phyloP scores from a whole-genome alignment of 2,113 vertebrate genomes.

The Semnornis frantzii region DNA sequence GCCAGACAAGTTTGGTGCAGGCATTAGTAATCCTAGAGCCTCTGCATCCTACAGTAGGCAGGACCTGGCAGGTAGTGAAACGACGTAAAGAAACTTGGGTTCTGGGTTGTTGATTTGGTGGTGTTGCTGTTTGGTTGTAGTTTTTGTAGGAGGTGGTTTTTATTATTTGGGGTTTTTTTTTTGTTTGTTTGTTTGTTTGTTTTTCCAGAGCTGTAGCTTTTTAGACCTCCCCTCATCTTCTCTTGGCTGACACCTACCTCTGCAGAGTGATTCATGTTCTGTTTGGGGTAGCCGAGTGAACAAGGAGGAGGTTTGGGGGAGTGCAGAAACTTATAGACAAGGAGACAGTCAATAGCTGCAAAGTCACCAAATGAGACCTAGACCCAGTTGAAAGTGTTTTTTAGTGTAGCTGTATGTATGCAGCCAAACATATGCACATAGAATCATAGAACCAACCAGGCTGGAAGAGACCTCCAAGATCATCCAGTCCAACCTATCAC shows the following conservation, averaged over 20 bases:
- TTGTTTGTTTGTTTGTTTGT: not conserved
- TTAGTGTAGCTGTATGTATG: not conserved
- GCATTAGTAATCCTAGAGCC: conserved; percentile 52
- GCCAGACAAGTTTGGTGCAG: not conserved
- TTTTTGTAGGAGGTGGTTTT: too few species aligned
- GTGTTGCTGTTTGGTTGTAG: too few species aligned
- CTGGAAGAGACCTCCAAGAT: too few species aligned
- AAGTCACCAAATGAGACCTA: not conserved
- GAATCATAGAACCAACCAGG: too few species aligned
- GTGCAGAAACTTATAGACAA: not conserved
- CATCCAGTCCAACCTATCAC: too few species aligned
- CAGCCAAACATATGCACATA: not conserved
- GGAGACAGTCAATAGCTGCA: not conserved
- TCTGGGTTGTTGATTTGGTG: too few species aligned
- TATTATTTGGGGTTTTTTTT: too few species aligned
- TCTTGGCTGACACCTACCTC: not conserved
- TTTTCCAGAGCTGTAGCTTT: not conserved
- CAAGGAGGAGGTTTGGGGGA: not conserved
- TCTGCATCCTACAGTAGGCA: conserved; percentile 11
- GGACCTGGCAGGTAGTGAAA: conserved; percentile 2
- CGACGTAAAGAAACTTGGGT: not conserved
- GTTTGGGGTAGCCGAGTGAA: not conserved
- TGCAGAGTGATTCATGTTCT: not conserved
- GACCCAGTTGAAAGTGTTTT: not conserved
- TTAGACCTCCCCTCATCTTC: not conserved